Evolutionary conservation across 1,140 invertebrate species (phyloP).

Genomic region (Parasteatoda tepidariorum): DNA sequence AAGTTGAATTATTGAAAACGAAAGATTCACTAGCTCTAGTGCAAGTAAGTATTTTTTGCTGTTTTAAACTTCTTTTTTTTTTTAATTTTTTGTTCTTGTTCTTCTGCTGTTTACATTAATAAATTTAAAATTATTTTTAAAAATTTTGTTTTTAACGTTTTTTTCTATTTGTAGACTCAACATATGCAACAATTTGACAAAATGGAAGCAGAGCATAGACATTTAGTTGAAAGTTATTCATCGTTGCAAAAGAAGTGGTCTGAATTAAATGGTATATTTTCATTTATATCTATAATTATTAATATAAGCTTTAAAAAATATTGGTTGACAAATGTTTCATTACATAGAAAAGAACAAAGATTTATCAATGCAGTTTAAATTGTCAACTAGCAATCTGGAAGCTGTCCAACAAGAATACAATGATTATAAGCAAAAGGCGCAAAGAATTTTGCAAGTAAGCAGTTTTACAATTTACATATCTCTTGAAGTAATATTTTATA

Average conservation of each 20-base stretch:
- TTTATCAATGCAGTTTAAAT: constrained; percentile 65
- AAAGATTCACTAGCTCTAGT: constrained; percentile 17
- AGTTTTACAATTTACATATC: too few species aligned
- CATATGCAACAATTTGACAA: constrained; percentile 63
- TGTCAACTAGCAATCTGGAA: constrained; percentile 66
- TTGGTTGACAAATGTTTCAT: neutral
- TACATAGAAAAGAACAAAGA: constrained; percentile 57
- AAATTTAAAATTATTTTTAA: neutral
- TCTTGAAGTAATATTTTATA: too few species aligned
- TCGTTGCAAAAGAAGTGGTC: constrained; percentile 45
- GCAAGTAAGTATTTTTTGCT: constrained; percentile 21
- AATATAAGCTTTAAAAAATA: neutral
- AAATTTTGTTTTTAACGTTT: neutral
- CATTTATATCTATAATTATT: neutral
- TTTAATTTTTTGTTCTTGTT: neutral
- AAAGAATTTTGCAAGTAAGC: constrained; percentile 75
- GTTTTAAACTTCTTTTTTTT: constrained; percentile 11
- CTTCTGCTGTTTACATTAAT: neutral
- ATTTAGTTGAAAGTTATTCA: constrained; percentile 41
- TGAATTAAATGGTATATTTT: constrained; percentile 51
- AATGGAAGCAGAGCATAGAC: constrained; percentile 63
- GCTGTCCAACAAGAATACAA: constrained; percentile 68
- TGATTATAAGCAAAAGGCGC: constrained; percentile 75
- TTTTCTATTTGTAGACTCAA: constrained; percentile 66
- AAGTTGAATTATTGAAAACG: constrained; percentile 65